Evolutionary conservation across 2,888 invertebrate genomes (phyloP), one percentile per base, ranked within the genome.

Genomic region (Pegoplata infirma): DNA sequence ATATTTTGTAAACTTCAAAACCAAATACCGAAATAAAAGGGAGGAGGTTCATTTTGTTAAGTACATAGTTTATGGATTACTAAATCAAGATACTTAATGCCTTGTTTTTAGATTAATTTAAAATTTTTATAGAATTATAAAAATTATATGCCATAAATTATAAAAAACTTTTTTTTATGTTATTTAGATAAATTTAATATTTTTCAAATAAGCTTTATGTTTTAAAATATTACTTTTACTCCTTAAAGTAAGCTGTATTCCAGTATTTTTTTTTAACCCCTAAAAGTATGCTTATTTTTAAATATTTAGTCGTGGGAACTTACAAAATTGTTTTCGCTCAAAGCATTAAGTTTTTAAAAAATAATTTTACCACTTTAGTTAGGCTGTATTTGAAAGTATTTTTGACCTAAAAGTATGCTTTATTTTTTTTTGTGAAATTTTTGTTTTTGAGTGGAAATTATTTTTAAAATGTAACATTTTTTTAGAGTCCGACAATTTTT

Each of bases 221-320:
- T 28, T 32, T 10, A 32, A n/a, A 32, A 32, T 32, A 32, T 28
- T n/a, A n/a, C n/a, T 6, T 40, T 40, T 40, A 69, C 23, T 73
- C 68, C 58, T 64, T 2, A 25, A 56, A n/a, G 53, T 59, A 59
- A 36, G 59, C 36, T 64, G 56, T 58, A 64, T 63, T 17, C 36
- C 14, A n/a, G 36, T 8, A 40, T n/a, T n/a, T 40, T n/a, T n/a
- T n/a, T n/a, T n/a, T 8, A 4, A 1, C 2, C 4, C 61, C 61
- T 32, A n/a, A 47, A 61, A 21, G 47, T 47, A 61, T 61, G 17
- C 61, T 59, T 44, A 17, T 44, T 51, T 51, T 51, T 23, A 1
- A 19, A 40, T 58, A 21, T n/a, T 58, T 21, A 58, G 21, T 58
- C 19, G n/a, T 58, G 36, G n/a, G n/a, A n/a, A n/a, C n/a, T n/a